phyloP scores from a whole-genome alignment of 2,888 invertebrate genomes.

The Epistrophe eligans region DNA sequence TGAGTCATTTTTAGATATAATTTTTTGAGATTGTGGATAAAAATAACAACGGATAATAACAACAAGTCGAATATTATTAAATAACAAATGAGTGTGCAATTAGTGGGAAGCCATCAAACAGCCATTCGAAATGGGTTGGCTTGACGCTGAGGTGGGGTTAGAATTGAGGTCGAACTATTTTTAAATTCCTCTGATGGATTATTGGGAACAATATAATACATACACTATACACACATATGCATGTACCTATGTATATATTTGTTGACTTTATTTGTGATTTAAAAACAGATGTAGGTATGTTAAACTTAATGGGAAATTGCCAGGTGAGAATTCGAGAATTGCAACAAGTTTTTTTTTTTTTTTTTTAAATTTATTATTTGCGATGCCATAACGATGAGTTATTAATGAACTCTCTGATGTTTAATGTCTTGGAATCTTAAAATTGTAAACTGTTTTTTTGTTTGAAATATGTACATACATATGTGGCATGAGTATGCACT shows the following conservation, averaged over 20 bases:
- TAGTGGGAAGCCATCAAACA: slow-evolving; percentile 40
- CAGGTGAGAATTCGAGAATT: slow-evolving; percentile 29
- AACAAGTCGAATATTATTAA: slow-evolving; percentile 63
- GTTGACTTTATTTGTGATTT: slow-evolving; percentile 20
- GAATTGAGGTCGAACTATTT: slow-evolving; percentile 8
- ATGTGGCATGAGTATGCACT: too few species aligned
- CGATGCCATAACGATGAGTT: not conserved
- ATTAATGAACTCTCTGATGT: not conserved
- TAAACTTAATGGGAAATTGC: slow-evolving; percentile 6
- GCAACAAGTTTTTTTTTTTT: slow-evolving; percentile 2
- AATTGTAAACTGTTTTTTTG: not conserved
- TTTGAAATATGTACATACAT: not conserved
- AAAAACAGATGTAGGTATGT: slow-evolving; percentile 19
- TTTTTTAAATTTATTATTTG: too few species aligned
- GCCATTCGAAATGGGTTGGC: slow-evolving; percentile 19
- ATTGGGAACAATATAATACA: not conserved
- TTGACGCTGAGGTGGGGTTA: not conserved
- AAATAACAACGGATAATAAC: slow-evolving; percentile 64
- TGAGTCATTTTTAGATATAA: slow-evolving; percentile 68
- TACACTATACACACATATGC: not conserved
- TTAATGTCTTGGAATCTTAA: not conserved
- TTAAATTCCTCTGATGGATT: slow-evolving; percentile 22
- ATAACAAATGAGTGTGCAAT: slow-evolving; percentile 72
- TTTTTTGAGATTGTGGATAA: slow-evolving; percentile 62
- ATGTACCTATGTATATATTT: not conserved